Percentiles rank a stretch among this genome's conserved stretches.
Evolutionary conservation across 2,113 vertebrate species (phyloP).

Genomic region (Caloenas nicobarica): DNA sequence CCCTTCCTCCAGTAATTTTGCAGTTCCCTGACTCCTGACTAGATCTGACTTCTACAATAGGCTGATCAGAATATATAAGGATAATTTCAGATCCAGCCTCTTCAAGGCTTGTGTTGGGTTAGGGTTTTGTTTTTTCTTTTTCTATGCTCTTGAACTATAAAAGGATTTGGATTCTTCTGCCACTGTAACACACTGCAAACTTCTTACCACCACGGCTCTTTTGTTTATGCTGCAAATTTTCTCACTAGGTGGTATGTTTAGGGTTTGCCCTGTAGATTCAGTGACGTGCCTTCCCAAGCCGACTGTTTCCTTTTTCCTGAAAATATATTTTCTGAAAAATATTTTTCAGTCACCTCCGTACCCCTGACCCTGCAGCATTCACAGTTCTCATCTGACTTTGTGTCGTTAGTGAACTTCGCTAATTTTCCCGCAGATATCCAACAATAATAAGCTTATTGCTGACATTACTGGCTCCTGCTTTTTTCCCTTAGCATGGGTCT

Average conservation of each 20-base stretch:
- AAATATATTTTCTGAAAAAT: background rate
- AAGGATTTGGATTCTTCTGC: fast-evolving
- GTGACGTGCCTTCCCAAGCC: background rate
- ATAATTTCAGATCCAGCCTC: background rate
- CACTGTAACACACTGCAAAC: fast-evolving
- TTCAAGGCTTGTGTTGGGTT: background rate
- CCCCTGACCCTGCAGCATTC: background rate
- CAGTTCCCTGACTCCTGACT: background rate
- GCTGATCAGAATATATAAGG: background rate
- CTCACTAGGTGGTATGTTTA: background rate
- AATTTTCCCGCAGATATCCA: background rate
- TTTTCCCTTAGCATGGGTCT: background rate
- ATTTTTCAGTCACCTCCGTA: background rate
- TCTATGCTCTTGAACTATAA: background rate
- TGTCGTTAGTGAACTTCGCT: background rate
- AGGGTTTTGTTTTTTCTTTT: background rate
- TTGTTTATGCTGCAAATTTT: background rate
- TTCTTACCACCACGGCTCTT: background rate
- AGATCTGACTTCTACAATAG: background rate
- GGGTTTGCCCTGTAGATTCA: background rate
- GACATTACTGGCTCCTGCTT: background rate
- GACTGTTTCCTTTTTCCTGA: background rate
- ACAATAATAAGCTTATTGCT: background rate
- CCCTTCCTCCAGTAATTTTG: background rate
- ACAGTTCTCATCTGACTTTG: background rate